These are phyloP conservation scores for Ceratosolen solmsi DNA, from an alignment of 1,140 invertebrate species.

Conservation along the genomic window DNA sequence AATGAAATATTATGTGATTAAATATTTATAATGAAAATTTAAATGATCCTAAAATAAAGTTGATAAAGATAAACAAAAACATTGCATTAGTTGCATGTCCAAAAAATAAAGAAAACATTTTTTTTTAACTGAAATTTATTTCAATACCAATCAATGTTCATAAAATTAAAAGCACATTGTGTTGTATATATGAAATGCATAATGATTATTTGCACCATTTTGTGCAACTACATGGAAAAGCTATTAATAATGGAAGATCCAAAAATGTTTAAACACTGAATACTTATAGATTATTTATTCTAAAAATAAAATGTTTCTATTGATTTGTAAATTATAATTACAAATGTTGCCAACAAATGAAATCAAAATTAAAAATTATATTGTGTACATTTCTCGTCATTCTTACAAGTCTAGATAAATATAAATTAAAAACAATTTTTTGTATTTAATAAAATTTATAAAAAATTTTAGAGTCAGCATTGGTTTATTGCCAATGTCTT, in stretches of 20 bases:
- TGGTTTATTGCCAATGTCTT: conserved; percentile 20
- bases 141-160: conserved; percentile 41
- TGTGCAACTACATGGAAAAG: conserved; percentile 31
- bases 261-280: conserved; percentile 14
- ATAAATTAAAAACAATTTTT: conserved; percentile 47
- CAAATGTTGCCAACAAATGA: conserved; percentile 3
- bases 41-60: too few relatives aligned
- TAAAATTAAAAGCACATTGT: conserved; percentile 47
- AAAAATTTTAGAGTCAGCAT: conserved; percentile 23
- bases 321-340: conserved; percentile 34
- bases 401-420: conserved; percentile 12
- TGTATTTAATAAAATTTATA: conserved; percentile 33
- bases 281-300: conserved; percentile 22
- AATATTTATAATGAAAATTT: too few relatives aligned
- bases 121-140: conserved; percentile 45
- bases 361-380: conserved; percentile 18
- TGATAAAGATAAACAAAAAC: too few relatives aligned
- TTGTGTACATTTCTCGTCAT: conserved; percentile 17
- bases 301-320: conserved; percentile 13
- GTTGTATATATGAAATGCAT: conserved; percentile 46
- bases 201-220: conserved; percentile 38
- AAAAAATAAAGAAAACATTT: conserved; percentile 8
- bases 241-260: conserved; percentile 44
- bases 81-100: conserved; percentile 32
- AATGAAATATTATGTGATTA: not conserved